These are phyloP conservation scores for Lacanobia oleracea DNA, from an alignment of 2,888 invertebrate species.

Conservation along the genomic window DNA sequence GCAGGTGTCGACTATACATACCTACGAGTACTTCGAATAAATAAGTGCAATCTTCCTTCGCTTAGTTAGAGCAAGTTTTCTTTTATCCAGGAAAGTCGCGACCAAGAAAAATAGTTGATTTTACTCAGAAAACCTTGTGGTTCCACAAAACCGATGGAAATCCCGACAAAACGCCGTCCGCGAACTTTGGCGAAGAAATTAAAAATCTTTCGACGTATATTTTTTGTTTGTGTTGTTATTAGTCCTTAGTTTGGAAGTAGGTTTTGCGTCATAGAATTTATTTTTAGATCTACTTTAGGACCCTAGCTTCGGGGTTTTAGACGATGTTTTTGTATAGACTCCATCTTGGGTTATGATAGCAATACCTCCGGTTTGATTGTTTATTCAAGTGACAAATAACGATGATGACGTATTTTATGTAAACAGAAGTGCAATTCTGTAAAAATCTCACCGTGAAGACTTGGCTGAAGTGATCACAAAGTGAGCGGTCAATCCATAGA, in stretches of 20 bases:
- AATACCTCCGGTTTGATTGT: neutral
- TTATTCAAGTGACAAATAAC: neutral
- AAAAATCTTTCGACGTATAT: slow-evolving; percentile 55
- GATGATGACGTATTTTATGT: no score
- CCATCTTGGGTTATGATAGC: neutral
- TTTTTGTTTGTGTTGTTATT: slow-evolving; percentile 57
- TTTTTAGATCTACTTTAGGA: slow-evolving; percentile 3
- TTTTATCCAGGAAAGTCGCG: slow-evolving; percentile 63
- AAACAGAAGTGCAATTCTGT: no score
- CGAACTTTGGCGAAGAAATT: slow-evolving; percentile 68
- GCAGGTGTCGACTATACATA: slow-evolving; percentile 57
- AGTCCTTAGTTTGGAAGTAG: slow-evolving; percentile 44
- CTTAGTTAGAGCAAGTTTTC: slow-evolving; percentile 69
- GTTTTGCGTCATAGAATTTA: slow-evolving; percentile 30
- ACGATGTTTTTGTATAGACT: neutral
- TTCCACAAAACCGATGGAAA: slow-evolving; percentile 61
- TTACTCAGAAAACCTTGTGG: slow-evolving; percentile 61
- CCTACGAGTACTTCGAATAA: slow-evolving; percentile 58
- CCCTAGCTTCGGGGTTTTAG: neutral
- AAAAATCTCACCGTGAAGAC: no score
- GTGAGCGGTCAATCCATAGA: no score
- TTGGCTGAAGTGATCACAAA: no score
- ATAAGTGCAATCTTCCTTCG: slow-evolving; percentile 67
- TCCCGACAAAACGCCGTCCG: slow-evolving; percentile 71
- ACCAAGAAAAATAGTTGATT: slow-evolving; percentile 73